Percentiles rank a stretch among this genome's conserved stretches.
These are phyloP conservation scores for Hyperoodon ampullatus DNA, from an alignment of 2,113 vertebrate genomes.

Conservation along the genomic window DNA sequence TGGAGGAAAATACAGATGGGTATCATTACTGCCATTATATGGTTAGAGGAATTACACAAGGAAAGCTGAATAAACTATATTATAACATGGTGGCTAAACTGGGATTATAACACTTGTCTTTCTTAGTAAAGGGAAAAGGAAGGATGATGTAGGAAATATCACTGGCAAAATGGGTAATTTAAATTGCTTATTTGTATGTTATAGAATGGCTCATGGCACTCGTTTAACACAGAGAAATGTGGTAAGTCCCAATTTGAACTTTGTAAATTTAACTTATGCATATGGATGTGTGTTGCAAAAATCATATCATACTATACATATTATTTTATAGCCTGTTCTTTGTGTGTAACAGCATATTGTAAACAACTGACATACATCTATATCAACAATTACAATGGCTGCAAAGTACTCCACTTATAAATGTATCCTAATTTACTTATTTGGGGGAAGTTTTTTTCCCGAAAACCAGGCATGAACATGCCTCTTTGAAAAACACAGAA, in stretches of 20 bases:
- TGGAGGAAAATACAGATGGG: background rate
- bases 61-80: background rate
- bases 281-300: background rate
- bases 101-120: background rate
- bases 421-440: background rate
- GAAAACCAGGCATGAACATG: background rate
- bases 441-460: background rate
- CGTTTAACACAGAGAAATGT: background rate
- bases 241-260: background rate
- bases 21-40: background rate
- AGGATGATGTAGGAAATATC: too few relatives aligned
- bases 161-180: background rate
- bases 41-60: background rate
- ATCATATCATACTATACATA: background rate
- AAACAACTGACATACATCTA: background rate
- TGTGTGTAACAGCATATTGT: background rate
- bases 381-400: background rate
- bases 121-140: background rate
- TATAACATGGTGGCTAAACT: background rate
- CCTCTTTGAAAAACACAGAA: constrained; percentile 9
- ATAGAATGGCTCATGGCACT: background rate
- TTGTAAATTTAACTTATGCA: background rate
- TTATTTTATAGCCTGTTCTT: background rate
- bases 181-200: background rate
- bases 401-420: background rate